phyloP scores from a whole-genome alignment of 1,140 invertebrate genomes.

The Tetranychus cinnabarinus region DNA sequence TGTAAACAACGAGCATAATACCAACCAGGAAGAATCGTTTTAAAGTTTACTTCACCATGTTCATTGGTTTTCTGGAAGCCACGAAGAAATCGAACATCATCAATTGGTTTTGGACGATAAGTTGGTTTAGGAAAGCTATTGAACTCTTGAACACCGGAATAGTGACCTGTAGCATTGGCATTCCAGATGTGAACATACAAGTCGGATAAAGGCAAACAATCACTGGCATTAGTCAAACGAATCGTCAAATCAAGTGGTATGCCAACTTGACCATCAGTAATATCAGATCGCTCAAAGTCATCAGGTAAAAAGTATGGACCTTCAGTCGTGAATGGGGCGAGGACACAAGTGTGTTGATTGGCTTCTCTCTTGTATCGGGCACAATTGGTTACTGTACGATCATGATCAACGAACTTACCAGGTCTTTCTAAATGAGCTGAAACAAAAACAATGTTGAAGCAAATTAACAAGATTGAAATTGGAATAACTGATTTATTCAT shows the following conservation, averaged over 20 bases:
- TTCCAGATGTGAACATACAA: neutral
- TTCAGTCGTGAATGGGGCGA: neutral
- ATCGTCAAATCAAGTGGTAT: neutral
- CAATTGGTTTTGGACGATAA: too few species aligned
- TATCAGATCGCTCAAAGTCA: neutral
- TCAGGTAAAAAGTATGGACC: neutral
- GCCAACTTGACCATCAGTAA: neutral
- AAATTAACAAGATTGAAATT: too few species aligned
- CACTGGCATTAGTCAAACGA: neutral
- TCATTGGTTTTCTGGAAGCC: too few species aligned
- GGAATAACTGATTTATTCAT: too few species aligned
- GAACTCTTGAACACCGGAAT: neutral
- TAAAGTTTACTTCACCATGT: too few species aligned
- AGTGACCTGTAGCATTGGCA: neutral
- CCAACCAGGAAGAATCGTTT: too few species aligned
- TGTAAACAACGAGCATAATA: too few species aligned
- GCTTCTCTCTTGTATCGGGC: neutral
- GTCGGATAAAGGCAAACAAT: neutral
- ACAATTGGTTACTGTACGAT: neutral
- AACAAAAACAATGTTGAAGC: too few species aligned
- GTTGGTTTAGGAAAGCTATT: too few species aligned
- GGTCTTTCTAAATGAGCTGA: neutral
- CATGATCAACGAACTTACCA: neutral
- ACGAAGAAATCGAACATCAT: too few species aligned
- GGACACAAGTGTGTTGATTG: neutral